Percentiles rank a stretch among this genome's conserved stretches.
phyloP scores from a whole-genome alignment of 2,113 vertebrate species.

The Fregata magnificens region DNA sequence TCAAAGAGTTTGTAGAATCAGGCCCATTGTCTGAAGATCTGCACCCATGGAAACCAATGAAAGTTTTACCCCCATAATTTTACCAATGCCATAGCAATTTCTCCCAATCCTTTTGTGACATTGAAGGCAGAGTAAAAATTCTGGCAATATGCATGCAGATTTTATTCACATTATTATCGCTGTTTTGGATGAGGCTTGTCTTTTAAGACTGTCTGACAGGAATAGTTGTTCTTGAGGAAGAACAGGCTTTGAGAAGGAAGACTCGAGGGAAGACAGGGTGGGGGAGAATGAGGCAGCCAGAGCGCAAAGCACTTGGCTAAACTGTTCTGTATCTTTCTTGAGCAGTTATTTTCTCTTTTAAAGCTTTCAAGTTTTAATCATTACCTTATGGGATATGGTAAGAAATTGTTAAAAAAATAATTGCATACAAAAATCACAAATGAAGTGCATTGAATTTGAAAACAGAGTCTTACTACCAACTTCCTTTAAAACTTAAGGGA shows the following conservation, averaged over 20 bases:
- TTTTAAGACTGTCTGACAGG: neutral
- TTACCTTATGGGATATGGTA: constrained; percentile 33
- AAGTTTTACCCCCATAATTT: neutral
- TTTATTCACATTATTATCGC: neutral
- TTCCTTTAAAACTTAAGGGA: constrained; percentile 28
- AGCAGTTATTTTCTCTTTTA: neutral
- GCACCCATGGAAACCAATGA: neutral
- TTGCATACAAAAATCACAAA: constrained; percentile 27
- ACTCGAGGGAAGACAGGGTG: neutral
- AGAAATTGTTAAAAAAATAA: constrained; percentile 42
- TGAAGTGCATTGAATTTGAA: constrained; percentile 32
- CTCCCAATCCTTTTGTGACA: neutral
- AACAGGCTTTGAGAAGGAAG: neutral
- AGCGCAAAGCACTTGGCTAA: constrained; percentile 41
- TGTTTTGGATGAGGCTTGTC: neutral
- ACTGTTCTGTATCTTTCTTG: constrained; percentile 12
- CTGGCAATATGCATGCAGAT: neutral
- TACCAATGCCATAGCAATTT: neutral
- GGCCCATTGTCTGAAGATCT: neutral
- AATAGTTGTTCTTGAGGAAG: neutral
- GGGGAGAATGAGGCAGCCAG: neutral
- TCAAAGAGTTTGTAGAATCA: neutral
- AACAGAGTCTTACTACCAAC: neutral
- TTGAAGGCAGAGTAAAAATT: neutral
- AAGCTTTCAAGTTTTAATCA: constrained; percentile 66